phyloP scores from a whole-genome alignment of 1,140 invertebrate genomes.

The Andrena cerasifolii region DNA sequence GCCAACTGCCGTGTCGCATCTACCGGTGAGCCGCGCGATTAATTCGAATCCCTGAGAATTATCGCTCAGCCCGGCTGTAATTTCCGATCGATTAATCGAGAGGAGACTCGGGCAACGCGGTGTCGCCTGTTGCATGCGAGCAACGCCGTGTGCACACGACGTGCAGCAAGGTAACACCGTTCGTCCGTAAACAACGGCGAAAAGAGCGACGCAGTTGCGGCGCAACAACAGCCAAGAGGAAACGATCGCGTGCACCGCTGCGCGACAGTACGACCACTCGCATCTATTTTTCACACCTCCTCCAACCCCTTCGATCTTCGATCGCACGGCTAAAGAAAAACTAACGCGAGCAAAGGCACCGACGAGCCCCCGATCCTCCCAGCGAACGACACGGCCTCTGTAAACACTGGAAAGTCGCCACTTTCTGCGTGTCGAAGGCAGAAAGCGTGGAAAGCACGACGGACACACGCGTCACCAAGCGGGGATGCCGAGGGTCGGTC shows the following conservation, averaged over 20 bases:
- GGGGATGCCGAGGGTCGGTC: constrained; percentile 31
- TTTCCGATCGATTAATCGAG: constrained; percentile 77
- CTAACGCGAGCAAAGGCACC: background rate
- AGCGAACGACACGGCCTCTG: background rate
- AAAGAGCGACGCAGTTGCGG: constrained; percentile 20
- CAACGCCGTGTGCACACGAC: constrained; percentile 43
- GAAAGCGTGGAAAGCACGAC: constrained; percentile 37
- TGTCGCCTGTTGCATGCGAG: constrained; percentile 78
- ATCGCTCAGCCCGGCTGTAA: constrained; percentile 50
- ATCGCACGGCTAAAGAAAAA: background rate
- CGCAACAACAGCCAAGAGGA: background rate
- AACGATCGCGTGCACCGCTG: constrained; percentile 15
- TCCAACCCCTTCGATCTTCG: background rate
- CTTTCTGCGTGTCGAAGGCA: constrained; percentile 35
- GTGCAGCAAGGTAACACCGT: constrained; percentile 46
- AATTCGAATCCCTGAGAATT: constrained; percentile 37
- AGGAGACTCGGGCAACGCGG: constrained; percentile 75
- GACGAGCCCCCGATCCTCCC: background rate
- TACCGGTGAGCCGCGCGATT: constrained; percentile 13
- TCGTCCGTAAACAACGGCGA: constrained; percentile 35
- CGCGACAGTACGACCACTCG: constrained; percentile 5
- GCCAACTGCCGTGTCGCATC: background rate
- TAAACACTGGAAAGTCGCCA: constrained; percentile 32
- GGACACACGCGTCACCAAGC: constrained; percentile 28
- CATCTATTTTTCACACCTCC: background rate